phyloP scores from a whole-genome alignment of 1,140 invertebrate species.

The Conopomorpha cramerella region DNA sequence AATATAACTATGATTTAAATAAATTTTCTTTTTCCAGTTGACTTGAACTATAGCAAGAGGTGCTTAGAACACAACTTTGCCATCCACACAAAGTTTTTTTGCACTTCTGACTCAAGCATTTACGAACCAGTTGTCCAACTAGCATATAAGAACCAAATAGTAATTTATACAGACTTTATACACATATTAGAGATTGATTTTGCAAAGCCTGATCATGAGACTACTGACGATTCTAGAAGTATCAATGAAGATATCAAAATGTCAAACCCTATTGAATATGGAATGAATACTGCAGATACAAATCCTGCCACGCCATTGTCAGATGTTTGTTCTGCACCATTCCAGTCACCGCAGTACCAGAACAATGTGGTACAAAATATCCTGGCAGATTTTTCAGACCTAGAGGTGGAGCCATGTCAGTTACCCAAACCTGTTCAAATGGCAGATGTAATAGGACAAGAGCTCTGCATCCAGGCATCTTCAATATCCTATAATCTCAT shows the following conservation, averaged over 20 bases:
- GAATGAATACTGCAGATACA: slow-evolving; percentile 24
- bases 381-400: slow-evolving; percentile 53
- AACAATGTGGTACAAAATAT: slow-evolving; percentile 54
- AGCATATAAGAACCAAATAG: slow-evolving; percentile 57
- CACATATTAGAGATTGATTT: slow-evolving; percentile 59
- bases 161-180: slow-evolving; percentile 58
- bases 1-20: no score
- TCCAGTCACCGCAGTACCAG: slow-evolving; percentile 47
- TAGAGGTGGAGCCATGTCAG: slow-evolving; percentile 48
- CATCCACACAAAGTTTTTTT: slow-evolving; percentile 57
- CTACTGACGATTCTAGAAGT: slow-evolving; percentile 30
- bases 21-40: slow-evolving; percentile 37
- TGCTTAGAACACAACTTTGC: slow-evolving; percentile 58
- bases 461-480: slow-evolving; percentile 53
- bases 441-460: slow-evolving; percentile 51
- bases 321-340: slow-evolving; percentile 33
- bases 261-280: slow-evolving; percentile 34
- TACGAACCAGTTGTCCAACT: slow-evolving; percentile 56
- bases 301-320: slow-evolving; percentile 37
- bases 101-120: slow-evolving; percentile 52
- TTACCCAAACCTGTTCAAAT: slow-evolving; percentile 44
- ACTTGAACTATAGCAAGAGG: slow-evolving; percentile 37
- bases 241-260: slow-evolving; percentile 27
- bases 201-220: slow-evolving; percentile 41
- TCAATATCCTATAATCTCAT: slow-evolving; percentile 51